These are phyloP conservation scores for Drosophila formosana DNA, from an alignment of 2,888 invertebrate species.

Conservation along the genomic window DNA sequence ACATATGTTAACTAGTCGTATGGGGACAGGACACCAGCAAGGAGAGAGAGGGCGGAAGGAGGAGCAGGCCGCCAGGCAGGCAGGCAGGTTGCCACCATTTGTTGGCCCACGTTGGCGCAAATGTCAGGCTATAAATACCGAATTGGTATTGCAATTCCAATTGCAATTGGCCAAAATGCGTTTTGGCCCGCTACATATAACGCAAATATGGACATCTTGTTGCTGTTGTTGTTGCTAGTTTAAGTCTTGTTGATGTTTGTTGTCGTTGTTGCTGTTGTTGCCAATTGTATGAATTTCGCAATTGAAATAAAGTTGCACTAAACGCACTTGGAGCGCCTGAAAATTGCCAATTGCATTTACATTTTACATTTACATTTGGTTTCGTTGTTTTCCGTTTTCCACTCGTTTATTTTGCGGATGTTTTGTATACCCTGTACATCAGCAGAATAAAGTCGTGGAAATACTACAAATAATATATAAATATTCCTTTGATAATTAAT, in stretches of 20 bases:
- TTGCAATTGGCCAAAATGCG: constrained; percentile 75
- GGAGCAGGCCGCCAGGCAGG: neutral
- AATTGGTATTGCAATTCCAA: constrained; percentile 69
- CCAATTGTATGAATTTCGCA: constrained; percentile 66
- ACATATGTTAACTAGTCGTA: constrained; percentile 72
- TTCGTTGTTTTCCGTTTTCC: constrained; percentile 21
- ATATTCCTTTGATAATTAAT: no score
- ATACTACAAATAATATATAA: neutral
- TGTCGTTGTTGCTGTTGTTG: constrained; percentile 32
- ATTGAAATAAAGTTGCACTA: constrained; percentile 75
- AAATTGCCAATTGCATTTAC: constrained; percentile 54
- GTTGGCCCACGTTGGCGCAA: constrained; percentile 66
- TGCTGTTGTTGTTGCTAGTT: constrained; percentile 22
- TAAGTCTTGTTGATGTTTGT: constrained; percentile 13
- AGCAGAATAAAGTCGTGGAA: no score
- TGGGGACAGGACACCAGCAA: constrained; percentile 15
- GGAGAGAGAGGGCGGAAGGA: neutral
- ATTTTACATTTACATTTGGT: constrained; percentile 48
- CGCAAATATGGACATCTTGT: constrained; percentile 73
- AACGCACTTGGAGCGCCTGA: constrained; percentile 60
- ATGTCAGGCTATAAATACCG: constrained; percentile 80
- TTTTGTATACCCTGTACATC: constrained; percentile 26
- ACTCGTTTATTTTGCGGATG: constrained; percentile 21
- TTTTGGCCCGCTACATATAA: constrained; percentile 71
- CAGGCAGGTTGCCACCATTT: constrained; percentile 33